Conservation (phyloP, 92 coral and sea anemone genomes). For the Montipora capitata region DNA sequence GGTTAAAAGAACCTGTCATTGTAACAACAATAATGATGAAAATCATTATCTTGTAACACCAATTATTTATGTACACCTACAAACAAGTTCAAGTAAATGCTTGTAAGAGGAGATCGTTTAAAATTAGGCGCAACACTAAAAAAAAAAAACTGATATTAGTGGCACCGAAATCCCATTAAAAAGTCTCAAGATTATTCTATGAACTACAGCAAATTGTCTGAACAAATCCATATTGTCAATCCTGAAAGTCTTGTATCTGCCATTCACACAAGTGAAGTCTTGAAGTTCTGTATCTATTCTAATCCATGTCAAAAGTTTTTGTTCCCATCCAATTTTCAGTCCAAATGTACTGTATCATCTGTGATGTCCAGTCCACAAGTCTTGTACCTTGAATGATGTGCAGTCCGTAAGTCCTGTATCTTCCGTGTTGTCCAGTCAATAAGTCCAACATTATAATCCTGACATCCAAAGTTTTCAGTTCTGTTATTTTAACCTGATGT, state of each 20-base stretch:
- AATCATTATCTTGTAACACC: no score
- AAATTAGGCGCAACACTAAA: not conserved
- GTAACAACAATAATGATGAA: no score
- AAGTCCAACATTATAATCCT: constrained; percentile 3
- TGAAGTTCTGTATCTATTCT: not conserved
- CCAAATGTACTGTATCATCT: constrained; percentile 14
- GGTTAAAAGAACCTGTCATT: no score
- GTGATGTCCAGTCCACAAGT: constrained; percentile 42
- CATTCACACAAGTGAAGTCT: not conserved
- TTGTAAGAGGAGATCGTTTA: not conserved
- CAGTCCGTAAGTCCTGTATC: constrained; percentile 14
- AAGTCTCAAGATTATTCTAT: no score
- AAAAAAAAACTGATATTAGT: no score
- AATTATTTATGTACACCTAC: no score
- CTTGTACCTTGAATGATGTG: constrained; percentile 13
- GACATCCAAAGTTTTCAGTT: not conserved
- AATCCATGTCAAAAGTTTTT: not conserved
- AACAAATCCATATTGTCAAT: no score
- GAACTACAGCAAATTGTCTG: no score
- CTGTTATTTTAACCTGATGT: not conserved
- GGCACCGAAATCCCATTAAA: no score
- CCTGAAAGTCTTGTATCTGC: not conserved
- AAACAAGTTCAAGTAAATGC: not conserved
- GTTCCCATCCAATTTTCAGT: constrained; percentile 6
- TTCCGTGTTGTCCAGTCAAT: constrained; percentile 19